Evolutionary conservation across 2,113 vertebrate species (phyloP).

Genomic region (Poicephalus gulielmi): DNA sequence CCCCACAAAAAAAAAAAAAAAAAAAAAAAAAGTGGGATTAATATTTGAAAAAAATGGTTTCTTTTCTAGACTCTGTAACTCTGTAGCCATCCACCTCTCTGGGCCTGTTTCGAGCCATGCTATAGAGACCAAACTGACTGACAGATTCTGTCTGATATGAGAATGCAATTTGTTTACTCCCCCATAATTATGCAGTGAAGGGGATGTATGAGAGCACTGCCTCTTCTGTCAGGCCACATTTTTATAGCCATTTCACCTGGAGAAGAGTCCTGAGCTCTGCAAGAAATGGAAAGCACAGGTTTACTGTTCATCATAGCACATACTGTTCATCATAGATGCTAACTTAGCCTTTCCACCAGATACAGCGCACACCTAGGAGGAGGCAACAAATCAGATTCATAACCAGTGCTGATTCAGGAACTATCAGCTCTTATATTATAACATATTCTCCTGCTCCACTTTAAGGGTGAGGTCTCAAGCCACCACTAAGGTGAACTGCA

Average conservation of each 20-base stretch:
- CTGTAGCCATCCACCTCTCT: not conserved
- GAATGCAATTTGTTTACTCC: not conserved
- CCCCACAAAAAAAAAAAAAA: too few species aligned
- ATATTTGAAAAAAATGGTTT: not conserved
- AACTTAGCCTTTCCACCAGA: not conserved
- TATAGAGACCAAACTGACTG: not conserved
- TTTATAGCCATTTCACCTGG: not conserved
- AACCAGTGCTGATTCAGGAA: not conserved
- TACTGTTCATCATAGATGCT: not conserved
- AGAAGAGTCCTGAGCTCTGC: not conserved
- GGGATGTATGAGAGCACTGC: not conserved
- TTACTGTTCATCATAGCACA: not conserved
- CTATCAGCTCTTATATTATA: not conserved
- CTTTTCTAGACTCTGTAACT: not conserved
- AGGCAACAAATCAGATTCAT: not conserved
- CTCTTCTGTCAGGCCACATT: not conserved
- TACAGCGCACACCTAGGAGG: not conserved
- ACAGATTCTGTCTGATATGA: not conserved
- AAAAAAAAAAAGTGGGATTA: not conserved
- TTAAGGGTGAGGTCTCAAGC: not conserved
- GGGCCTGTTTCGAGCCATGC: not conserved
- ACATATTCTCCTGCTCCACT: not conserved
- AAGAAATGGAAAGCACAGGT: not conserved
- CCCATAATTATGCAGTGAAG: not conserved
- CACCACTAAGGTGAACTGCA: not conserved